Evolutionary conservation across 2,797 vertebrate species (phyloP), one percentile per base, ranked within the genome.

Genomic region (Poeciliopsis gracilis): DNA sequence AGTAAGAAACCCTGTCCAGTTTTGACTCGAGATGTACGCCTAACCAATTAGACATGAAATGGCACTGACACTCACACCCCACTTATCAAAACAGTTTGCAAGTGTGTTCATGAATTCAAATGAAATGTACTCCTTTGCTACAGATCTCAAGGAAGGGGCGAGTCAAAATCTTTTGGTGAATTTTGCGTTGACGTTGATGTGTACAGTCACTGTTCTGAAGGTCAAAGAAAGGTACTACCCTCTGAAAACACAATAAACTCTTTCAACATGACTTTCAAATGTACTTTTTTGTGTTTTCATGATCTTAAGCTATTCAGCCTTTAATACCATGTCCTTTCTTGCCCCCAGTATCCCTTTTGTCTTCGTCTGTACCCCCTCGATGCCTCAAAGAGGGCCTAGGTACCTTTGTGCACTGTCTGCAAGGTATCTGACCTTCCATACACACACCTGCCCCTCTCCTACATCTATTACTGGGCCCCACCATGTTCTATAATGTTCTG

Each of bases 401-500:
- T 91, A 93, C 90, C 93, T 93, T 92, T 87, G 87, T 89, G 86
- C 85, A 90, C 88, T 66, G 20, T 89, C 85, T 87, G 89, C 41
- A 67, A 89, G 78, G 89, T 79, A 84, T 92, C 87, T 94, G 93
- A 92, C 92, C 91, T 92, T 90, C 87, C 78, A 81, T 72, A 79
- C 90, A 86, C 86, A 80, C 80, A 87, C 83, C 82, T 84, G 80
- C 91, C 89, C 88, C 86, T 82, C 86, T 88, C 82, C 76, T 83
- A 87, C 91, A 90, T 91, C 92, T 92, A 93, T 95, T 95, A 94
- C 91, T 87, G 91, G 89, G 91, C 91, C 91, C 93, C 93, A 90
- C 90, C 85, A 89, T 95, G 95, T 95, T 96, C 90, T 88, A 92
- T 91, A 95, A 97, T 97, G 96, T 97, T 96, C 96, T 95, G 95